Base-by-base conservation (phyloP, 2,113 vertebrate species). In the Athene noctua region DNA sequence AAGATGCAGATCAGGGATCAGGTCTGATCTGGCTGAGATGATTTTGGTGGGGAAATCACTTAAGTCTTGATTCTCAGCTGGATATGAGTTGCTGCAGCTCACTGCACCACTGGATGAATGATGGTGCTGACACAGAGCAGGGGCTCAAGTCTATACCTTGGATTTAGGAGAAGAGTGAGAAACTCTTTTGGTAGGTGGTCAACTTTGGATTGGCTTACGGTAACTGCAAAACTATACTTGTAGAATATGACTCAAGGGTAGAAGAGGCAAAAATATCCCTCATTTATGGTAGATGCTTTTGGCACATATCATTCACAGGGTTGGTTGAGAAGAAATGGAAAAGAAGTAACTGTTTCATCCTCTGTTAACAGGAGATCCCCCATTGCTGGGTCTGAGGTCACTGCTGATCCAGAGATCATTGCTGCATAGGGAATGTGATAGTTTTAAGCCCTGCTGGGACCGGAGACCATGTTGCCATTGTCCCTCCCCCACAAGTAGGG, bases 191-290 rank as follows among this genome's bases (percentile, higher is more conserved):
- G 11, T 79, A 36, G 18, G 11, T 67, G 47, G 11, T 58, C 2
- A 15, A 21, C 6, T 55, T 59, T 46, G 11, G 11, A 11, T 63
- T 92, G 57, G 11, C 32, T 86, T 73, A 59, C 88, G 54, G 32
- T 67, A 51, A 13, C 17, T 44, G 20, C 13, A 80, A 62, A 85
- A n/a, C 29, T 7, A 9, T 36, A 79, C 12, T 75, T 77, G 22
- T 25, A 34, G 40, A 63, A 34, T 47, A 65, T 55, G 49, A 65
- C 29, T 34, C 0, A 0, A n/a, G 17, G 11, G 6, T n/a, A 70
- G 38, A 92, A 83, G 62, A 86, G 38, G 34, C 15, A 83, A 83
- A 86, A 80, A 1, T 16, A 25, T 81, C 16, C 22, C 55, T 67
- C 7, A 42, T 71, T 92, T 83, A 49, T 15, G 23, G 19, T 58